Percentiles rank a stretch among this genome's conserved stretches.
phyloP scores from a whole-genome alignment of 2,797 vertebrate species.

The Echiichthys vipera region DNA sequence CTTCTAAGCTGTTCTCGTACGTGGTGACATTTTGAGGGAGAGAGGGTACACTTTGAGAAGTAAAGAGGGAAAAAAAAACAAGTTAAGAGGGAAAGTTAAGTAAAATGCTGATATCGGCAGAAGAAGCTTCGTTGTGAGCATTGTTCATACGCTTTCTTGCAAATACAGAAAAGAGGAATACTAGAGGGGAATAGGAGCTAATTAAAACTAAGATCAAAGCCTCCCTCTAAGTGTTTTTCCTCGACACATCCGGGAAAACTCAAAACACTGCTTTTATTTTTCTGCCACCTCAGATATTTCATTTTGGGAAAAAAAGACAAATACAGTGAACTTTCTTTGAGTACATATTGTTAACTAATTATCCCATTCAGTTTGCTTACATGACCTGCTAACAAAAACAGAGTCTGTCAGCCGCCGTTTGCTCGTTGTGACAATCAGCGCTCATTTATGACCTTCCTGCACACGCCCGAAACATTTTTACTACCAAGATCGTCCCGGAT shows the following conservation, averaged over 20 bases:
- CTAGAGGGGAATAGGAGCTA: constrained; percentile 85
- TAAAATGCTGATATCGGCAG: constrained; percentile 82
- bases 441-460: constrained; percentile 52
- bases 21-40: constrained; percentile 54
- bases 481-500: constrained; percentile 54
- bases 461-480: constrained; percentile 50
- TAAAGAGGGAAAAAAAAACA: constrained; percentile 73
- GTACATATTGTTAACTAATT: constrained; percentile 83
- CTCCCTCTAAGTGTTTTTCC: constrained; percentile 85
- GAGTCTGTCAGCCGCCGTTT: constrained; percentile 28
- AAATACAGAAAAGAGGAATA: constrained; percentile 86
- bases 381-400: constrained; percentile 63
- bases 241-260: constrained; percentile 86
- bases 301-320: constrained; percentile 80
- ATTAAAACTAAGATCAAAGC: constrained; percentile 87
- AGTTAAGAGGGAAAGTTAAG: constrained; percentile 82
- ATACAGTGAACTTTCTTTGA: constrained; percentile 83
- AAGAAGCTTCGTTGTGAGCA: constrained; percentile 79
- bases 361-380: constrained; percentile 69
- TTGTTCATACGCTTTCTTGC: constrained; percentile 83
- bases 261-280: constrained; percentile 83
- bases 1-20: constrained; percentile 26
- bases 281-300: constrained; percentile 85
- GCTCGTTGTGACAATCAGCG: constrained; percentile 37
- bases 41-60: constrained; percentile 73